phyloP scores from a whole-genome alignment of 2,797 vertebrate genomes.

The Muraenolepis orangiensis region DNA sequence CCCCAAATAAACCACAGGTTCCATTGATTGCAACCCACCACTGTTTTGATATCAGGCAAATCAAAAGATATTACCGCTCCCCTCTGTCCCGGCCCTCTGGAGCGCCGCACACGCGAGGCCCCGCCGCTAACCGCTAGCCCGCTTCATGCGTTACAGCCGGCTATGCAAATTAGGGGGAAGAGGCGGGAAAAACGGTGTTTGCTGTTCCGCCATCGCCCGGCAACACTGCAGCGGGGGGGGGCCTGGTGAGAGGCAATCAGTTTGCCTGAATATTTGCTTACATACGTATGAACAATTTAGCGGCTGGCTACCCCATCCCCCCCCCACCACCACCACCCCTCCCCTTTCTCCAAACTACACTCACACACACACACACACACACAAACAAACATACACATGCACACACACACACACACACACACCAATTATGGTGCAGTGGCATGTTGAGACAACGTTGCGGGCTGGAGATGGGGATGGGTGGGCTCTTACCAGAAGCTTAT shows the following conservation, averaged over 20 bases:
- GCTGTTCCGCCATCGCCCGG: neutral
- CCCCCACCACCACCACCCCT: neutral
- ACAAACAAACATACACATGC: too few relatives aligned
- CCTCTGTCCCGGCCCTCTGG: constrained; percentile 55
- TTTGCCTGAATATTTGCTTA: constrained; percentile 84
- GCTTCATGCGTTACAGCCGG: constrained; percentile 71
- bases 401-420: neutral
- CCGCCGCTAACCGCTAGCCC: constrained; percentile 57
- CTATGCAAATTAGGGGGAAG: constrained; percentile 73
- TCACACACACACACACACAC: neutral
- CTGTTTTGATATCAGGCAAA: constrained; percentile 76
- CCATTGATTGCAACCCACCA: constrained; percentile 72
- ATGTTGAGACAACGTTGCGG: constrained; percentile 40
- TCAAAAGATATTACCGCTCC: constrained; percentile 68
- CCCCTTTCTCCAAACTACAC: neutral
- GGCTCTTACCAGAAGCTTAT: constrained; percentile 22
- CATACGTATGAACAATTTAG: constrained; percentile 81
- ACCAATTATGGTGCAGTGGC: constrained; percentile 41
- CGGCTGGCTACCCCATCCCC: constrained; percentile 55
- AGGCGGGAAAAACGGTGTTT: constrained; percentile 38
- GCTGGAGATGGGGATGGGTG: constrained; percentile 58
- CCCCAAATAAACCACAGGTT: constrained; percentile 75
- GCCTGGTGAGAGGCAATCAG: constrained; percentile 88
- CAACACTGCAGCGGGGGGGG: constrained; percentile 65
- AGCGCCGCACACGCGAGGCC: constrained; percentile 54